Conservation (phyloP, 2,797 vertebrate genomes). For the Percopsis omiscomaycus region DNA sequence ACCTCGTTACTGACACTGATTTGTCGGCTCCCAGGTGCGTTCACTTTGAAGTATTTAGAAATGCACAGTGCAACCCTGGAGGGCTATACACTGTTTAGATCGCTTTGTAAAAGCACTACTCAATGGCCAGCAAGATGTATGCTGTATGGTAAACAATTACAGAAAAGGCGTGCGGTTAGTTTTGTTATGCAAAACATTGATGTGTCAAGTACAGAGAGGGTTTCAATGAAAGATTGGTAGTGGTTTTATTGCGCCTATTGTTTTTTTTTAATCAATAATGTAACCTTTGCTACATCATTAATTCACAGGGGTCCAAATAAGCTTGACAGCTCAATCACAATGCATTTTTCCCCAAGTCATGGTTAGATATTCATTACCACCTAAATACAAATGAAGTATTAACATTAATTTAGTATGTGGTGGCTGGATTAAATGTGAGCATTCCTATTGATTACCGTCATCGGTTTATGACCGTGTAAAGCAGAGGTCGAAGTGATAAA, state of each 20-base stretch:
- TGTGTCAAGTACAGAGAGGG: no score
- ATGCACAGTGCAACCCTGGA: neutral
- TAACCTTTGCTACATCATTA: conserved; percentile 17
- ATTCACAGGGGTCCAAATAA: conserved; percentile 27
- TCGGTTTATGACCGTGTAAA: conserved; percentile 4
- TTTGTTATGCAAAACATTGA: no score
- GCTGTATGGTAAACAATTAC: no score
- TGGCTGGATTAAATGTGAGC: conserved; percentile 4
- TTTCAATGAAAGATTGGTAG: no score
- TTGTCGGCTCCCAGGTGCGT: neutral
- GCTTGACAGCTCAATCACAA: conserved; percentile 22
- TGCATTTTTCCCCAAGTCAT: conserved; percentile 4
- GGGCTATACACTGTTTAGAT: neutral
- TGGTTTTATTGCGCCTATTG: no score
- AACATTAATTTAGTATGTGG: conserved; percentile 12
- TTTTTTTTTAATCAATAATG: neutral
- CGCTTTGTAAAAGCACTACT: no score
- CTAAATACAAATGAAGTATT: conserved; percentile 3
- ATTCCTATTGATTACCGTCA: conserved; percentile 11
- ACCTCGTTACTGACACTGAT: neutral
- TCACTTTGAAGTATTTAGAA: neutral
- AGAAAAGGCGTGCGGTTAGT: no score
- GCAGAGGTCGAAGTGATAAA: conserved; percentile 1
- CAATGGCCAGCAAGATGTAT: no score
- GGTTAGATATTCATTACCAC: conserved; percentile 15